phyloP scores from a whole-genome alignment of 2,113 vertebrate genomes.

The Scytalopus superciliaris region DNA sequence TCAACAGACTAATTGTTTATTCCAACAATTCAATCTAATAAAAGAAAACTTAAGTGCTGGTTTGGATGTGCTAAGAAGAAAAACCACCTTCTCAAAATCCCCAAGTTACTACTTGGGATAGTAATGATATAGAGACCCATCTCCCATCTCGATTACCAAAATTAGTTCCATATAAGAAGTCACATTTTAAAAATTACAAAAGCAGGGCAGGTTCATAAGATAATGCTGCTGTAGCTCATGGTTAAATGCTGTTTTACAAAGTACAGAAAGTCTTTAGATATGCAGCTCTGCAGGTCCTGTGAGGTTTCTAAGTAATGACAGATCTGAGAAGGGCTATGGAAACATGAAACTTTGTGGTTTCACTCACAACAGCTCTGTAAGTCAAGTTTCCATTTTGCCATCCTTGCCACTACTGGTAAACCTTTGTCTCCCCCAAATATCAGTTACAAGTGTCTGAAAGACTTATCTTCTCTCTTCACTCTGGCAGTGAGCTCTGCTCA shows the following conservation, averaged over 20 bases:
- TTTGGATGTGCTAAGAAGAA: background rate
- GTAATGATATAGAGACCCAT: background rate
- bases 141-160: background rate
- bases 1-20: background rate
- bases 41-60: background rate
- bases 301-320: background rate
- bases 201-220: background rate
- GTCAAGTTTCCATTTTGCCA: background rate
- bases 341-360: background rate
- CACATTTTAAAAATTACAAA: background rate
- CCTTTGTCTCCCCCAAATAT: background rate
- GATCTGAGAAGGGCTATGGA: background rate
- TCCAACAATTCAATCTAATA: background rate
- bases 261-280: background rate
- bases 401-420: background rate
- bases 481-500: background rate
- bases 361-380: background rate
- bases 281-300: background rate
- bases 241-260: background rate
- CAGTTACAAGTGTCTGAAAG: background rate
- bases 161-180: background rate
- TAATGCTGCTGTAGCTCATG: background rate
- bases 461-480: background rate
- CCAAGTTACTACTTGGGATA: background rate
- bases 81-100: background rate